A percentile compares a stretch with the other conserved stretches of the same genome.
phyloP scores from a whole-genome alignment of 2,888 invertebrate genomes.

The Drosophila differens region DNA sequence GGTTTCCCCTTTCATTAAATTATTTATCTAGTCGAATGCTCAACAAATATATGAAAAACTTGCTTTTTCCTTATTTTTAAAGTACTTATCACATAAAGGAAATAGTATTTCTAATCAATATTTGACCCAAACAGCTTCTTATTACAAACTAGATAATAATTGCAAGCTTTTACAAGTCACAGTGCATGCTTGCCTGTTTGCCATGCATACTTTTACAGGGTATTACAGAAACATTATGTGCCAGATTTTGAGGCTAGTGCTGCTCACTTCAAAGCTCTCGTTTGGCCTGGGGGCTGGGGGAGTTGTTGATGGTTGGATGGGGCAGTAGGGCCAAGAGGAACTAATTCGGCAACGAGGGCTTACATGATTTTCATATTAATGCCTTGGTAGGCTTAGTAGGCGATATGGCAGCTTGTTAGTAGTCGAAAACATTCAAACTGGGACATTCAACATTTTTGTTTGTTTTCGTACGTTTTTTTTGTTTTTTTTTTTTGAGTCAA shows the following conservation, averaged over 20 bases:
- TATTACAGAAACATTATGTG: constrained; percentile 28
- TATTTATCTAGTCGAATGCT: background rate
- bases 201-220: constrained; percentile 11
- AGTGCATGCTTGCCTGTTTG: background rate
- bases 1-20: too few relatives aligned
- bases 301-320: background rate
- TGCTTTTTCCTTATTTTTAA: background rate
- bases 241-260: constrained; percentile 16
- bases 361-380: constrained; percentile 61
- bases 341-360: constrained; percentile 57
- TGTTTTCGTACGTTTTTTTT: background rate
- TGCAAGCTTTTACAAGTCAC: background rate
- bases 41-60: too few relatives aligned
- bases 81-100: background rate
- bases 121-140: background rate
- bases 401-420: constrained; percentile 45
- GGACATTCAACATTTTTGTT: constrained; percentile 22
- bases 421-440: constrained; percentile 29
- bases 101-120: background rate
- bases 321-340: constrained; percentile 24
- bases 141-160: background rate
- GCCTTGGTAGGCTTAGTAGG: constrained; percentile 23
- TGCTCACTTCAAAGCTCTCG: constrained; percentile 43
- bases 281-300: constrained; percentile 15
- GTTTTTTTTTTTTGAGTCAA: background rate